Evolutionary conservation across 2,113 vertebrate genomes (phyloP), one percentile per base, ranked within the genome.

Genomic region (Fregata magnificens): DNA sequence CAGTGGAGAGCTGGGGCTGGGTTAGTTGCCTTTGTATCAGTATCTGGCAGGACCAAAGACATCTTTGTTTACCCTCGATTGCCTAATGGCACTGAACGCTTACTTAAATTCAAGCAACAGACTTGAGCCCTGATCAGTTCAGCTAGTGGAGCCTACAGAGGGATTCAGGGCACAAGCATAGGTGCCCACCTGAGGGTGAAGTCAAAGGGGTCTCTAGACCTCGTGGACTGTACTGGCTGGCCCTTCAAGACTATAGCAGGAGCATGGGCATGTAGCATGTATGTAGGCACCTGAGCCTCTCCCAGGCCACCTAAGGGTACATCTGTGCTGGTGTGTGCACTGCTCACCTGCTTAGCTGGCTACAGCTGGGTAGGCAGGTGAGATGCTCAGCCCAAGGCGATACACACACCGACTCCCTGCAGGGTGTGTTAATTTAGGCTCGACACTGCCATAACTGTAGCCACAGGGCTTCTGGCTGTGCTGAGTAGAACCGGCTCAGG

Each of bases 401-500:
- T 13, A 21, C 15, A 7, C 49, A 31, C 34, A 10, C 4, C 0
- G 1, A 3, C 34, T 72, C 67, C n/a, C 50, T 61, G 49, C 24
- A 38, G 56, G 6, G 3, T 25, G 49, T 47, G 15, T 47, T 82
- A 32, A 32, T 69, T 50, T 44, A 25, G 62, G 26, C 34, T 76
- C 0, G 0, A 29, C 31, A 21, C 5, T 78, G 18, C 10, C 59
- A 36, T 55, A 50, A 31, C 21, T 47, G 11, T 5, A 52, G 47
- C 65, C 47, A 61, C 5, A 7, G 65, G 29, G 5, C 58, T 71
- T 59, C 69, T 70, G 31, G 36, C 38, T 65, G 16, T 26, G 53
- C 83, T 56, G n/a, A 59, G 67, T 20, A 42, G 62, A 63, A 72
- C 15, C 4, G 1, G 10, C 22, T 71, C 56, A 38, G 19, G 53